Conservation (phyloP, 2,113 vertebrate species). For the Pundamilia nyererei region DNA sequence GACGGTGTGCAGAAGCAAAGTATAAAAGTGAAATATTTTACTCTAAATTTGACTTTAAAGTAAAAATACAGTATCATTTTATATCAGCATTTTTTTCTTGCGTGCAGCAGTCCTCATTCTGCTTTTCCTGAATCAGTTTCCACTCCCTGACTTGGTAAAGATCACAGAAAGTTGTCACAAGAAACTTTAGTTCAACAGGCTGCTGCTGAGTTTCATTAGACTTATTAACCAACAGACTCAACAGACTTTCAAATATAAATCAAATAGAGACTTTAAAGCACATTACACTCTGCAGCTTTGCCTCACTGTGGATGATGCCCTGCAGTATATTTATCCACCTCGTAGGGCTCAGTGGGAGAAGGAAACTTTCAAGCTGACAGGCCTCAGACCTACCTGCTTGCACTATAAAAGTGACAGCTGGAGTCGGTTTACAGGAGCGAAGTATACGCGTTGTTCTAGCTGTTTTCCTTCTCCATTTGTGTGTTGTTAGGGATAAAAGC, state of each 20-base stretch:
- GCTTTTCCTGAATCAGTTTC: background rate
- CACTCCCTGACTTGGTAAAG: background rate
- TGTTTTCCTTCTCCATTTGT: slow-evolving; percentile 68
- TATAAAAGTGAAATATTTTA: background rate
- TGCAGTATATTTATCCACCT: background rate
- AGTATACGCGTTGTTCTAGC: slow-evolving; percentile 63
- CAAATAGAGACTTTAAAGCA: background rate
- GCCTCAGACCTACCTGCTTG: background rate
- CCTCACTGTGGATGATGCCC: background rate
- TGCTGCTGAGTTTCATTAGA: background rate
- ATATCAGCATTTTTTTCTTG: background rate
- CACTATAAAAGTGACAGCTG: slow-evolving; percentile 33
- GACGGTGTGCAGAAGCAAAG: background rate
- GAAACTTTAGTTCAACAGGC: background rate
- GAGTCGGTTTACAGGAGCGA: background rate
- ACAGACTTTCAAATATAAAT: background rate
- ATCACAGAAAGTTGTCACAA: background rate
- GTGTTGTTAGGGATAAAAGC: slow-evolving; percentile 46
- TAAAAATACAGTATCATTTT: background rate
- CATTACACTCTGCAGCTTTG: background rate
- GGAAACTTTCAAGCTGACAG: background rate
- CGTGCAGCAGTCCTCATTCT: background rate
- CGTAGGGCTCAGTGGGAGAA: background rate
- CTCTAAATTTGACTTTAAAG: background rate
- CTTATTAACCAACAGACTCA: background rate